Base-by-base conservation (phyloP, 2,888 invertebrate species). In the Thecophora atra region DNA sequence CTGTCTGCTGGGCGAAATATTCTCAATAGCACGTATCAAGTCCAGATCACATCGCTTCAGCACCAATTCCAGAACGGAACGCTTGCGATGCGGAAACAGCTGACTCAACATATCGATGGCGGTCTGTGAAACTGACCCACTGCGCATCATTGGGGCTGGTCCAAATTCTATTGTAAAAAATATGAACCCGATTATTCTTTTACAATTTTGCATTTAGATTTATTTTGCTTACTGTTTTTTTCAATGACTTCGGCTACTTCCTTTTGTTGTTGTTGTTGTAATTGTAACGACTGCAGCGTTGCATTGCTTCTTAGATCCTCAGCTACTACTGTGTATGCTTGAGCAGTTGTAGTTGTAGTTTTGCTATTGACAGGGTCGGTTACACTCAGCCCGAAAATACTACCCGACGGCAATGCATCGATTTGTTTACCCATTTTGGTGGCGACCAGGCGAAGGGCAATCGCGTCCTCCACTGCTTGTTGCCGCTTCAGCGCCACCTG, bases 391-490 rank as follows among this genome's bases (percentile, higher is more conserved):
- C 96, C 96, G 81, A 94, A 97, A 77, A 97, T 96, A 47, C 96
- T 93, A 1, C 97, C 97, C 52, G 94, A 95, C 3, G 97, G 97
- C 72, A 97, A 88, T 76, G 91, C 90, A 73, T 90, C 90, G 78
- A 91, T 89, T 77, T 90, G 89, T 44, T 92, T 90, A 52, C 96
- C 94, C 5, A 92, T 93, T 78, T 93, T 92, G 44, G 92, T 92
- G n/a, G 95, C 93, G 21, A 97, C 93, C 80, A 98, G 89, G 69
- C 97, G 95, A 72, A 98, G 88, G 0, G 98, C 98, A 77, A 98
- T 97, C 71, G 97, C 97, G 84, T 98, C 98, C 88, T 98, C 98
- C 0, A 97, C 97, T 0, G 98, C 98, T 88, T 98, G 98, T 85
- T 98, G 97, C 17, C 98, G 89, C 87, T 98, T 98, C 72, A 98